Evolutionary conservation across 2,888 invertebrate species (phyloP), one percentile per base, ranked within the genome.

Genomic region (Phengaris alcon): DNA sequence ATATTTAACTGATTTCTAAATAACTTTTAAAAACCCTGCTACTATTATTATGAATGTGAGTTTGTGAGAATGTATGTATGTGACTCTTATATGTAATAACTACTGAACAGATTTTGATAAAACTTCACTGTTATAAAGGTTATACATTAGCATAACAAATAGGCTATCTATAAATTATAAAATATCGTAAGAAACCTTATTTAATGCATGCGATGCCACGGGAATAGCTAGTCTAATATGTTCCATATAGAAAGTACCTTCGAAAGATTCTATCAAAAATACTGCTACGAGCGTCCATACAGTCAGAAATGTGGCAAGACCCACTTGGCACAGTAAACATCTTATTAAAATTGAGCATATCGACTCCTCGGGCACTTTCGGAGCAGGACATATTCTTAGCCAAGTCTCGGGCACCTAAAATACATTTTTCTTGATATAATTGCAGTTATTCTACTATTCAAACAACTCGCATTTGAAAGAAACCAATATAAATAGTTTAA

Each of bases 261-360:
- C 96, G 77, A 95, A 95, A 35, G 93, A 90, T 78, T 95, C 94
- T 84, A 96, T 96, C 0, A 95, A 90, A 22, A 94, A 94, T 0
- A 95, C 94, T 81, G 95, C 96, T 12, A 95, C 82, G 13, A 95
- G 80, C 0, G 95, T 95, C 96, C 96, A 96, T 10, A 95, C 82
- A 1, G 94, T 83, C 57, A 96, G 88, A 52, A 95, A 87, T 76
- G 94, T 86, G 0, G 94, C 91, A 35, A 96, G 83, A 22, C 96
- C 96, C 78, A 94, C 82, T 82, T 95, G 95, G 78, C 95, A 94
- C 73, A 94, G 83, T 15, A 94, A 79, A 85, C 94, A 94, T 79
- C 95, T 89, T 77, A 95, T 87, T 70, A 94, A 77, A 12, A 88
- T 79, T 2, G 90, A 90, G 52, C 80, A 79, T 0, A 82, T n/a